Base-by-base conservation (phyloP, 2,113 vertebrate genomes). In the Terrapene triunguis region DNA sequence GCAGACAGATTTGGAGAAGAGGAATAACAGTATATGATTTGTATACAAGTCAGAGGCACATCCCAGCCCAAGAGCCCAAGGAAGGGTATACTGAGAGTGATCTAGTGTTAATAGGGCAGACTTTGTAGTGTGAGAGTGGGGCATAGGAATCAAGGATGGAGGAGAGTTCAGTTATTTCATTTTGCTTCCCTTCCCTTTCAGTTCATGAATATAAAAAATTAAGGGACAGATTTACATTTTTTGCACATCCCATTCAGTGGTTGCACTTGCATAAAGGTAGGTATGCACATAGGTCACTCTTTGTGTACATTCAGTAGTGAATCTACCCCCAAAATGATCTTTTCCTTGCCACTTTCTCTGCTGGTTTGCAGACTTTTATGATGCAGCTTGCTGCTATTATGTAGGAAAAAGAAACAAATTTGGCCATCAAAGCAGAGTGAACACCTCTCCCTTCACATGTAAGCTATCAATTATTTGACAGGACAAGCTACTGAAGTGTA, bases 181-280 rank as follows among this genome's bases (percentile, higher is more conserved):
- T 93, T 92, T 59, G 25, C 65, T 83, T 92, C 47, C 22, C 1
- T 94, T 85, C 42, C 9, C 1, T 94, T 89, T 42, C 79, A n/a
- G 47, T 80, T 69, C 35, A 53, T 3, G 12, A 42, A 76, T 32
- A 51, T 8, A 12, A 59, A 17, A 35, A 16, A 55, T 79, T 90
- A 47, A 29, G n/a, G 83, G 65, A 79, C 78, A 32, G 29, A 53
- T 53, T 94, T 93, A 53, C 83, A 55, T 78, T 86, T 14, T 84
- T 57, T 55, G 53, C 8, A 3, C 8, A 42, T 9, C 24, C 74
- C 13, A n/a, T 5, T 38, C 51, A n/a, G 10, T 78, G 44, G 22
- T 27, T 47, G 42, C 6, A 78, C 22, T 78, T 78, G 22, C 2
- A 4, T 72, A 72, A 72, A 21, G n/a, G n/a, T 38, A 38, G 16